Evolutionary conservation across 2,888 invertebrate genomes (phyloP), one percentile per base, ranked within the genome.

Genomic region (Eurytoma californica): DNA sequence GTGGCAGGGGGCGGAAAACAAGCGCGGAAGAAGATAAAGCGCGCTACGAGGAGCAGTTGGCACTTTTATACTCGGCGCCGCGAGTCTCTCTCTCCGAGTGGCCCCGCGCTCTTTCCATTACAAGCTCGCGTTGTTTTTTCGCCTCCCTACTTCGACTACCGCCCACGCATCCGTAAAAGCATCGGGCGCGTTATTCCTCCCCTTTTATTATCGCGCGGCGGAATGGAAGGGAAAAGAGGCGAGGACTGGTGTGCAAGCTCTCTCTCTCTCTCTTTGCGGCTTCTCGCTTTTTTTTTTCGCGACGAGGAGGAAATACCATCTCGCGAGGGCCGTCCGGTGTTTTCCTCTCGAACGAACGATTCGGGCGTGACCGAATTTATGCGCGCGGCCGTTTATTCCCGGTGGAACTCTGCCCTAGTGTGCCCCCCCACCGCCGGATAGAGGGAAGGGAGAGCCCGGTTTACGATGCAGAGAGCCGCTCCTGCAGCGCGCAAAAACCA

Each of bases 151-250:
- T 30, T 4, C 30, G 61, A n/a, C 28, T 30, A 28, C 16, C 47
- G 24, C 51, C 20, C 7, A 20, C 63, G 57, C 72, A 69, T 77
- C 72, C 77, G 72, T 77, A 77, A 77, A 77, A 77, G 77, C 77
- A 72, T 77, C 49, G 77, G 58, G 49, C 66, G 65, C 77, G 60
- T 77, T 70, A 69, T 77, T 72, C 65, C 39, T 39, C 39, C 72
- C 24, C 66, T 77, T 77, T 77, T 77, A 77, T 77, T 77, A 72
- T 77, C 77, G 49, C 16, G 39, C 61, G 68, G n/a, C 68, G 61
- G 53, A 68, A 74, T 74, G 67, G 74, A 74, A 74, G 60, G 49
- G 47, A 47, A 60, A 70, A 51, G 53, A 53, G 39, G 39, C 30
- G 72, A 12, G 72, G 24, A 47, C 14, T 3, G 24, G 5, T 55